Evolutionary conservation across 2,113 vertebrate species (phyloP).

Genomic region (Saiga tatarica): DNA sequence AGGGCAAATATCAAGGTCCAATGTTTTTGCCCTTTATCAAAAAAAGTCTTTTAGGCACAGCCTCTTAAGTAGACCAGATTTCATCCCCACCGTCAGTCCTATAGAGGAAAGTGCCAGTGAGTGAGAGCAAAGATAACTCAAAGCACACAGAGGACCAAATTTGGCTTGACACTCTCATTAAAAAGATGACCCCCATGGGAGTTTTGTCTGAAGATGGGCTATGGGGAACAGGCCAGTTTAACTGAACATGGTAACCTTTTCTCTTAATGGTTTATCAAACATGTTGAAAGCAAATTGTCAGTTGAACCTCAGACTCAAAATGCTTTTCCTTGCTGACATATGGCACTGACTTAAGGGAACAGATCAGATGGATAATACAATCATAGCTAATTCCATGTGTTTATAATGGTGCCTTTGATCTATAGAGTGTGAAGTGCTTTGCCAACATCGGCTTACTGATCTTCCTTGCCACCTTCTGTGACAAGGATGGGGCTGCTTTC

Average conservation of each 20-base stretch:
- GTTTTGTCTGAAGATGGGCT: conserved; percentile 33
- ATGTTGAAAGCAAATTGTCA: not conserved
- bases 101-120: not conserved
- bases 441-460: conserved; percentile 13
- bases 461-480: conserved; percentile 14
- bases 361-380: conserved; percentile 23
- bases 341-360: conserved; percentile 12
- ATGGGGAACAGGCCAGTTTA: conserved; percentile 20
- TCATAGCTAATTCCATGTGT: conserved; percentile 16
- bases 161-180: conserved; percentile 61
- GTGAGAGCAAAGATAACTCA: conserved; percentile 26
- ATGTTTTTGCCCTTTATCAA: conserved; percentile 48
- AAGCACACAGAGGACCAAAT: conserved; percentile 25
- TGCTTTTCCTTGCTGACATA: not conserved
- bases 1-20: conserved; percentile 67
- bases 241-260: not conserved
- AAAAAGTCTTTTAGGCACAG: conserved; percentile 47
- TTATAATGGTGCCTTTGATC: conserved; percentile 56
- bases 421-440: not conserved
- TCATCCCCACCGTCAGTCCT: conserved; percentile 13
- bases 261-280: conserved; percentile 24
- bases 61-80: conserved; percentile 49
- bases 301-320: not conserved
- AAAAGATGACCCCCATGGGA: conserved; percentile 35
- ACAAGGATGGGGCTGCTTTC: not conserved